Evolutionary conservation across 2,797 vertebrate species (phyloP), one percentile per base, ranked within the genome.

Genomic region (Danio choprae): DNA sequence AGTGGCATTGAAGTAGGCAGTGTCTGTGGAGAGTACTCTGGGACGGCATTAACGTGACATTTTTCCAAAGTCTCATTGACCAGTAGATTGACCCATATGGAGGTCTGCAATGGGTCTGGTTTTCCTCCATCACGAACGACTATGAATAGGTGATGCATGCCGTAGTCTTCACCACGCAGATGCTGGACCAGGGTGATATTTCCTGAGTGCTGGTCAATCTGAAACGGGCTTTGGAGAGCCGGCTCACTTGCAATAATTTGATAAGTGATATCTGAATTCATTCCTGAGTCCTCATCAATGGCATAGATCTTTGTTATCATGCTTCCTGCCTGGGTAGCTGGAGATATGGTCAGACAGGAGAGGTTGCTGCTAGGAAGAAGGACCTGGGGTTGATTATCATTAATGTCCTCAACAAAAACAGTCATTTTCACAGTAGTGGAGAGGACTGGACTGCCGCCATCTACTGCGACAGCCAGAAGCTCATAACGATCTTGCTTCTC

Each of bases 361-460:
- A 89, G 88, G 83, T 95, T 96, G 85, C 88, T 95, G 85, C 88
- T 89, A 36, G 94, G 95, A 44, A 94, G 87, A 78, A 95, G 88
- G 43, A 96, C 92, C 80, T 91, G 88, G 41, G 94, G 95, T 74
- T 83, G 84, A 79, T 96, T 95, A 89, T 95, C 94, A 81, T 95
- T 96, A 79, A 95, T 84, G 81, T 96, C 95, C 83, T 94, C 90
- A 44, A 96, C 89, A 83, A 93, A 93, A 77, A 95, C 58, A 0
- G 91, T 93, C 3, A 95, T 89, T 83, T 87, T 92, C 79, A 89
- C 92, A 15, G 82, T 89, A 60, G 94, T 90, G 10, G 91, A 92
- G 74, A 92, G 84, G 29, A 88, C 63, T 0, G 92, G 92, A n/a
- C 72, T 87, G 0, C 95, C 94, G 0, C 89, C 84, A 71, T 96